Evolutionary conservation across 2,888 invertebrate genomes (phyloP).

Genomic region (Polymixis lichenea): DNA sequence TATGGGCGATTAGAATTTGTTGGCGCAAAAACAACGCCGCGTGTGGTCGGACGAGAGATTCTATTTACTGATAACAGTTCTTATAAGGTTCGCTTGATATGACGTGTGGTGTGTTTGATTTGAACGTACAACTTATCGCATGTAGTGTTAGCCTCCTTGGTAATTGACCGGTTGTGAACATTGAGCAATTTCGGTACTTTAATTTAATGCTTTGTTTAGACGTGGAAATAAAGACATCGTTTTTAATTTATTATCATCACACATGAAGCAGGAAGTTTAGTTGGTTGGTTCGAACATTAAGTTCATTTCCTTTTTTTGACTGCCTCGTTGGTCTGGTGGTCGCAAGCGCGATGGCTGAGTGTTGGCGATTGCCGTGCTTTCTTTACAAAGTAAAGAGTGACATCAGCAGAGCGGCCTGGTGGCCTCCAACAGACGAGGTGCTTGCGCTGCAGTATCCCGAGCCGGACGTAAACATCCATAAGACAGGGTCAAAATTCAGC

Average conservation of each 20-base stretch:
- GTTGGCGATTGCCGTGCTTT: no score
- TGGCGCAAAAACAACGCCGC: constrained; percentile 78
- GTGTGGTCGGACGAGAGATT: constrained; percentile 78
- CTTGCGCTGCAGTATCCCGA: no score
- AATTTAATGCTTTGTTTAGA: constrained; percentile 35
- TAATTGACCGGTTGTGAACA: constrained; percentile 60
- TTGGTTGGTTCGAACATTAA: not conserved
- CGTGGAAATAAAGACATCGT: constrained; percentile 31
- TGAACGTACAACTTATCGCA: constrained; percentile 69
- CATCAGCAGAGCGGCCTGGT: no score
- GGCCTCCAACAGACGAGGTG: no score
- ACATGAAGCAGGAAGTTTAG: constrained; percentile 5
- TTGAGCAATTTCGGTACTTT: constrained; percentile 59
- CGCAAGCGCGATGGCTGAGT: no score
- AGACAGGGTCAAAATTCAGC: no score
- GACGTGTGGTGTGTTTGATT: constrained; percentile 71
- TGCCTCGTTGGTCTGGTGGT: no score
- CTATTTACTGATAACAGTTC: constrained; percentile 71
- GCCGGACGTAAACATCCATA: no score
- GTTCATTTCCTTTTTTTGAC: not conserved
- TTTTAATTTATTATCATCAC: constrained; percentile 33
- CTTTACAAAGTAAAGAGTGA: no score
- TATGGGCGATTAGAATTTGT: constrained; percentile 74
- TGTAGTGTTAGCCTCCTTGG: constrained; percentile 64
- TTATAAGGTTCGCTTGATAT: constrained; percentile 71